Evolutionary conservation across 2,113 vertebrate species (phyloP), one percentile per base, ranked within the genome.

Genomic region (Mustela lutreola): DNA sequence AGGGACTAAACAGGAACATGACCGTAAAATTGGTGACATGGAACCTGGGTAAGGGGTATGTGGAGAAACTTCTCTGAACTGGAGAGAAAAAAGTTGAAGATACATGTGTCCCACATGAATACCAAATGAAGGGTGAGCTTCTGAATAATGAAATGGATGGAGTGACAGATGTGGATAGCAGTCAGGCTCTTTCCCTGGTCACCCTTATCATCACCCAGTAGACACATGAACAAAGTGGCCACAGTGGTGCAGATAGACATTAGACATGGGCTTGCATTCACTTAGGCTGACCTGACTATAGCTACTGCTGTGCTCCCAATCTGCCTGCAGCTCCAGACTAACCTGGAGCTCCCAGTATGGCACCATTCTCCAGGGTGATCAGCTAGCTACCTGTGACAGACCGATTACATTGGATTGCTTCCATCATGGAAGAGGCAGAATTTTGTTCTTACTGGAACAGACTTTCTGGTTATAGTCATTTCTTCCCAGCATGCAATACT

Each of bases 401-500:
- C 33, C 75, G 67, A 83, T 89, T 89, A 89, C 10, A 75, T 18
- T 89, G 79, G 70, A 45, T 4, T 78, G 21, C 45, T 67, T 95
- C 58, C 87, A 84, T 78, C 45, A 36, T 36, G 48, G 45, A 84
- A 90, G 70, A 90, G 58, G 60, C 48, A 95, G 45, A 5, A 67
- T 95, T 78, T 95, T 83, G 56, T 90, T 90, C 78, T 95, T 89
- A 65, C 48, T 84, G 58, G 79, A 65, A 90, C 21, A 90, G 31
- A 90, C 36, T 67, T 24, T 42, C 48, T 90, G 45, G 58, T 84
- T 67, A 45, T 11, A 67, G 58, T 67, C 56, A 8, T 95, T 36
- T 78, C 48, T 90, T 90, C 87, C 94, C 70, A 90, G 79, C 70
- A 95, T 36, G 58, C 87, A 76, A n/a, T 84, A 58, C 5, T 84